Evolutionary conservation across 1,140 invertebrate genomes (phyloP).

Genomic region (Drosophila pseudoananassae): DNA sequence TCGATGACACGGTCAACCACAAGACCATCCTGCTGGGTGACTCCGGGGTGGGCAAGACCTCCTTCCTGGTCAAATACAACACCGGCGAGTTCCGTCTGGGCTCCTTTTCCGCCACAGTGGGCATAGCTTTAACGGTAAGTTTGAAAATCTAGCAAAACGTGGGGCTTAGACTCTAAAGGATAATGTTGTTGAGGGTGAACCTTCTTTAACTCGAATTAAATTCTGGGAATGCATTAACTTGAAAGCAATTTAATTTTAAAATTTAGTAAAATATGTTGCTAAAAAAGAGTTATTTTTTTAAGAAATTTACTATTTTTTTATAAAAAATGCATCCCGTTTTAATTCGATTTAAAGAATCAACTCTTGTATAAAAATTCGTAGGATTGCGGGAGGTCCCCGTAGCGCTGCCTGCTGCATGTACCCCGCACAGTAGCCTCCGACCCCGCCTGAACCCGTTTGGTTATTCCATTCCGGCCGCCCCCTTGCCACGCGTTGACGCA

Average conservation of each 20-base stretch:
- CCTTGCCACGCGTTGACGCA: slow-evolving; percentile 46
- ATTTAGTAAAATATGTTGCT: too few species aligned
- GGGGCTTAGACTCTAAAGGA: neutral
- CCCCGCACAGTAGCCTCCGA: slow-evolving; percentile 28
- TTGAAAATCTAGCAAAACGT: neutral
- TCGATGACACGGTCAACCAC: slow-evolving; percentile 81
- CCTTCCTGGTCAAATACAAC: slow-evolving; percentile 97
- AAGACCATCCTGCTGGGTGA: slow-evolving; percentile 89
- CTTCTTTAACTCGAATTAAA: slow-evolving; percentile 14
- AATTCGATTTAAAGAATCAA: slow-evolving; percentile 14
- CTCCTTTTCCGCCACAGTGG: slow-evolving; percentile 97
- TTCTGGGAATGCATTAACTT: too few species aligned
- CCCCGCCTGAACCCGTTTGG: slow-evolving; percentile 2
- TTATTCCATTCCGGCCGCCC: neutral
- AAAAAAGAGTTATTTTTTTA: too few species aligned
- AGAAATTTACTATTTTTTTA: neutral
- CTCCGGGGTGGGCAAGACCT: slow-evolving; percentile 97
- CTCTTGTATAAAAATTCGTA: neutral
- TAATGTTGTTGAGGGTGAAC: neutral
- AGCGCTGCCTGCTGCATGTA: slow-evolving; percentile 49
- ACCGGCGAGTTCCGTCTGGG: slow-evolving; percentile 95
- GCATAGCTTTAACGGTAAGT: slow-evolving; percentile 93
- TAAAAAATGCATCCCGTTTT: neutral
- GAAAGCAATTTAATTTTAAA: neutral
- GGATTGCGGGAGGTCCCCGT: slow-evolving; percentile 19